These are phyloP conservation scores for Patella pellucida DNA, from an alignment of 2,888 invertebrate species.

Conservation along the genomic window DNA sequence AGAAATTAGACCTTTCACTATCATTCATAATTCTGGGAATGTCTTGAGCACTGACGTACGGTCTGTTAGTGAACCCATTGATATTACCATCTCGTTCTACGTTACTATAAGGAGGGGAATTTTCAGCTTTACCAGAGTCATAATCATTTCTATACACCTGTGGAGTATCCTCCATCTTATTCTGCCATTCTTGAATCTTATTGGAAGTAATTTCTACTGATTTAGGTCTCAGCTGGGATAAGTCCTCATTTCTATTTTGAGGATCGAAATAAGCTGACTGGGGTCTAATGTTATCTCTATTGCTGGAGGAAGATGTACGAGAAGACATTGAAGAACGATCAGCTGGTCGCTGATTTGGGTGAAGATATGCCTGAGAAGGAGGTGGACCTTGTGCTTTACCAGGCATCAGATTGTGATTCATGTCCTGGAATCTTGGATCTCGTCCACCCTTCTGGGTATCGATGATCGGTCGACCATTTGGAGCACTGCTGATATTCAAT, in stretches of 20 bases:
- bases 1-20: constrained; percentile 57
- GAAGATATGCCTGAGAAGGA: constrained; percentile 34
- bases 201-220: constrained; percentile 58
- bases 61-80: constrained; percentile 15
- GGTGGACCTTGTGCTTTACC: constrained; percentile 36
- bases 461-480: constrained; percentile 5
- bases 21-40: constrained; percentile 63
- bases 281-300: constrained; percentile 51
- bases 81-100: constrained; percentile 26
- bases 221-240: constrained; percentile 46
- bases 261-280: constrained; percentile 56
- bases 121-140: not conserved
- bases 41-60: constrained; percentile 46
- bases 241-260: constrained; percentile 47
- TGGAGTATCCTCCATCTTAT: constrained; percentile 46
- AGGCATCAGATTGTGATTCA: constrained; percentile 29
- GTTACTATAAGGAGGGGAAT: constrained; percentile 42
- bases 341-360: constrained; percentile 31
- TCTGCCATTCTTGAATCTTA: constrained; percentile 61
- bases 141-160: constrained; percentile 1
- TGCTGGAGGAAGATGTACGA: constrained; percentile 44
- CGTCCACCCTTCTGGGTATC: constrained; percentile 21
- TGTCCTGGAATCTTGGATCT: constrained; percentile 24
- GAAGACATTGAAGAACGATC: constrained; percentile 49
- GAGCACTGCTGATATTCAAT: constrained; percentile 34